These are phyloP conservation scores for Alentia gelatinosa DNA, from an alignment of 2,888 invertebrate genomes.

Conservation along the genomic window DNA sequence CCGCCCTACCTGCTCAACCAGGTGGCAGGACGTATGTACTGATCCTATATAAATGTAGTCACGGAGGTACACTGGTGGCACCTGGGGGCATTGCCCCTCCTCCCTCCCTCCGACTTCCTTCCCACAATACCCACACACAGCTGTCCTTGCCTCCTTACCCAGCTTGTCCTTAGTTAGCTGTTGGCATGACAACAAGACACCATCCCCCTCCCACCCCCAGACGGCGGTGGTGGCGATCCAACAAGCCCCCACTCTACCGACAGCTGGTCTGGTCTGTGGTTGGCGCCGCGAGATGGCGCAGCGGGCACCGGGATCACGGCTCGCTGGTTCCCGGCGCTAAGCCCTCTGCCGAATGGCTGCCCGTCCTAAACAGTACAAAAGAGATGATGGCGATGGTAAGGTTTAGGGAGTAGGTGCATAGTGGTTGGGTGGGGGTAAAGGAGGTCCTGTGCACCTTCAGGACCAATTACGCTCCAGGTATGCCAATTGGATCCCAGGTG, in stretches of 20 bases:
- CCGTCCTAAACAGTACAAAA: neutral
- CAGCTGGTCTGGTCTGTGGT: neutral
- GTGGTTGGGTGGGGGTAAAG: neutral
- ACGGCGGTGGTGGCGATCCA: neutral
- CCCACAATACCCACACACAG: neutral
- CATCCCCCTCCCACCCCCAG: neutral
- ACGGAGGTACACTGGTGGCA: neutral
- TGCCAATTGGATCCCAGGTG: constrained; percentile 2
- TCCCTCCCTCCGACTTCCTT: neutral
- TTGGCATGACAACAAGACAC: constrained; percentile 11
- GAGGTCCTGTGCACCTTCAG: neutral
- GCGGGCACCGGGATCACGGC: neutral
- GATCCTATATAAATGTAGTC: neutral
- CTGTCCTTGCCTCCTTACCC: neutral
- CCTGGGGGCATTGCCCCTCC: neutral
- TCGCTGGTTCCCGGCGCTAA: neutral
- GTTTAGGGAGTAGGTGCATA: no score
- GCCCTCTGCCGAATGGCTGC: neutral
- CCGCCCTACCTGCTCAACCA: neutral
- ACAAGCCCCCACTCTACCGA: neutral
- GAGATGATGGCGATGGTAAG: no score
- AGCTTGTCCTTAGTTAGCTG: neutral
- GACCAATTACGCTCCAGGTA: neutral
- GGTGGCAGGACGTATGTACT: neutral
- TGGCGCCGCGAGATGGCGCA: neutral